These are phyloP conservation scores for Apodemia hepburni DNA, from an alignment of 2,888 invertebrate species.

Conservation along the genomic window DNA sequence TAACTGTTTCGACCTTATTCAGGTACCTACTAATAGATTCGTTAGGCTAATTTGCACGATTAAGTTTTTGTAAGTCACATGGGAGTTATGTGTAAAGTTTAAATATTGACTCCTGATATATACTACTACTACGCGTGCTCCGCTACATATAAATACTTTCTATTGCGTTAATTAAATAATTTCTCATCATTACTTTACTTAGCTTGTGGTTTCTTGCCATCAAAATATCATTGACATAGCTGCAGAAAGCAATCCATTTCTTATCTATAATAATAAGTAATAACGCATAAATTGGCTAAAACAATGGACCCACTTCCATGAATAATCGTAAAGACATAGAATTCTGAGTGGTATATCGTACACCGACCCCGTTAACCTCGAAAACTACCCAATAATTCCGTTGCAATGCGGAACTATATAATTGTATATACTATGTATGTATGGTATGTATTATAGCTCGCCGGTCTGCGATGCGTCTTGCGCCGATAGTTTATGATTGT, in stretches of 20 bases:
- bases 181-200: no score
- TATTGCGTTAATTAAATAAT: no score
- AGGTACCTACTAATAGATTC: no score
- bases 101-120: no score
- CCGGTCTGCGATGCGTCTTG: conserved; percentile 35
- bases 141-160: no score
- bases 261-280: background rate
- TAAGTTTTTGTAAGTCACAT: no score
- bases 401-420: conserved; percentile 53
- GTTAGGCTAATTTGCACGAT: no score
- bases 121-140: no score
- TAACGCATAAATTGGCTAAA: background rate
- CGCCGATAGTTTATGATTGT: conserved; percentile 32
- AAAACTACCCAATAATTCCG: conserved; percentile 50
- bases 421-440: conserved; percentile 41
- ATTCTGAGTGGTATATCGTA: conserved; percentile 33
- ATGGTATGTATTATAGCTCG: conserved; percentile 47
- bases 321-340: conserved; percentile 2
- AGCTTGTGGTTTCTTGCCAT: no score
- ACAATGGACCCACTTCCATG: background rate
- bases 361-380: conserved; percentile 43
- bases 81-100: no score
- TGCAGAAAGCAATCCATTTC: background rate
- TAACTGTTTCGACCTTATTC: no score
- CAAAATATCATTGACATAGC: no score